Evolutionary conservation across 2,797 vertebrate genomes (phyloP).

Genomic region (Lacerta bilineata): DNA sequence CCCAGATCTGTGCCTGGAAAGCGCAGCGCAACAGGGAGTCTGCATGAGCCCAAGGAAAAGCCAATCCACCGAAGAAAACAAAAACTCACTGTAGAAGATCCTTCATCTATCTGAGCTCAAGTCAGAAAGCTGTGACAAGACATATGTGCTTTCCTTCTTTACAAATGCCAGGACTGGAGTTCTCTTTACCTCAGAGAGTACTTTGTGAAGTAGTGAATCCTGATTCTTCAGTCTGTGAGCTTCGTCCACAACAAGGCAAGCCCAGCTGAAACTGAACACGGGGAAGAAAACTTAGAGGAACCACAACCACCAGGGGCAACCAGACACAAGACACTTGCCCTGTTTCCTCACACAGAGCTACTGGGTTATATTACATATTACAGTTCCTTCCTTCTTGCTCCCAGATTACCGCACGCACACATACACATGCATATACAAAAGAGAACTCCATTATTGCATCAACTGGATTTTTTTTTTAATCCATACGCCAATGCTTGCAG

Average conservation of each 20-base stretch:
- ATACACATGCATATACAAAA: constrained; percentile 57
- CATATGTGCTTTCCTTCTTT: not conserved
- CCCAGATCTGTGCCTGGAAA: too few species aligned
- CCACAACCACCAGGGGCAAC: not conserved
- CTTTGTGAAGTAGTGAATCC: constrained; percentile 86
- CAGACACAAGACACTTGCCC: not conserved
- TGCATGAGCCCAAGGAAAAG: too few species aligned
- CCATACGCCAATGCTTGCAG: constrained; percentile 75
- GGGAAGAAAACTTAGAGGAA: constrained; percentile 34
- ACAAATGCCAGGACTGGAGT: not conserved
- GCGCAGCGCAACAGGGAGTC: too few species aligned
- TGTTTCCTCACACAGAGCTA: not conserved
- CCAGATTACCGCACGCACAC: constrained; percentile 40
- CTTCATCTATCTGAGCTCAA: not conserved
- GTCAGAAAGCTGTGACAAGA: not conserved
- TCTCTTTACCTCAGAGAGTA: constrained; percentile 86
- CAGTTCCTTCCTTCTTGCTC: not conserved
- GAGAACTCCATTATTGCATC: constrained; percentile 67
- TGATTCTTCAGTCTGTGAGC: constrained; percentile 95
- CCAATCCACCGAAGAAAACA: too few species aligned
- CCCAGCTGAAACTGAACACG: constrained; percentile 78
- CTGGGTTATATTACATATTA: not conserved
- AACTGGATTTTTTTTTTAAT: constrained; percentile 54
- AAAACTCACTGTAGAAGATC: not conserved
- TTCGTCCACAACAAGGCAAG: constrained; percentile 90